Evolutionary conservation across 2,888 invertebrate genomes (phyloP).

Genomic region (Agriopis aurantiaria): DNA sequence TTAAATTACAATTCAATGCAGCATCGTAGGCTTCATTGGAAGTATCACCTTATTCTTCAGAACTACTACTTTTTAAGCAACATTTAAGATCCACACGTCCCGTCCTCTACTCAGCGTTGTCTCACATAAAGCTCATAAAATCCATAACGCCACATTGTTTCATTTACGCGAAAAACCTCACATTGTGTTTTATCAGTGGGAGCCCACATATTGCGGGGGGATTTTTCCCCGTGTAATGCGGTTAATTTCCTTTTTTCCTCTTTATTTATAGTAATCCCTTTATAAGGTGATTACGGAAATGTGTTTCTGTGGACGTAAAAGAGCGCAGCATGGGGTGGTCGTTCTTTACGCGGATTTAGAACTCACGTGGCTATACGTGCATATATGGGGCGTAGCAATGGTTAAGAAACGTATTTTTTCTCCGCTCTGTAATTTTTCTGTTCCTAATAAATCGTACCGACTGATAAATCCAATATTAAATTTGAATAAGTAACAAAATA

Average conservation of each 20-base stretch:
- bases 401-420: background rate
- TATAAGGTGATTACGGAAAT: slow-evolving; percentile 87
- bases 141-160: slow-evolving; percentile 77
- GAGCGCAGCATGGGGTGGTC: slow-evolving; percentile 80
- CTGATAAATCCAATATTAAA: too few relatives aligned
- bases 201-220: slow-evolving; percentile 84
- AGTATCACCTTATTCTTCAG: too few relatives aligned
- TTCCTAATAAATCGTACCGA: background rate
- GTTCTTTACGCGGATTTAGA: slow-evolving; percentile 63
- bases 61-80: slow-evolving; percentile 7
- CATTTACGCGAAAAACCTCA: slow-evolving; percentile 79
- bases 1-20: too few relatives aligned
- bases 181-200: slow-evolving; percentile 83
- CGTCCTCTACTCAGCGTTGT: slow-evolving; percentile 15
- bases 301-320: slow-evolving; percentile 86
- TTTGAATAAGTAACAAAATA: too few relatives aligned
- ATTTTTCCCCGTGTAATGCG: slow-evolving; percentile 83
- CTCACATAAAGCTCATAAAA: slow-evolving; percentile 59
- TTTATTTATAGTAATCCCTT: slow-evolving; percentile 87
- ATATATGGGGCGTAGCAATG: slow-evolving; percentile 21
- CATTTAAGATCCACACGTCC: slow-evolving; percentile 8
- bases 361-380: slow-evolving; percentile 51
- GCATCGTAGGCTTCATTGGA: too few relatives aligned
- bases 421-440: background rate
- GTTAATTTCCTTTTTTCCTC: slow-evolving; percentile 86